Percentiles rank a stretch among this genome's conserved stretches.
These are phyloP conservation scores for Sweltsa coloradensis DNA, from an alignment of 1,140 invertebrate genomes.

Conservation along the genomic window DNA sequence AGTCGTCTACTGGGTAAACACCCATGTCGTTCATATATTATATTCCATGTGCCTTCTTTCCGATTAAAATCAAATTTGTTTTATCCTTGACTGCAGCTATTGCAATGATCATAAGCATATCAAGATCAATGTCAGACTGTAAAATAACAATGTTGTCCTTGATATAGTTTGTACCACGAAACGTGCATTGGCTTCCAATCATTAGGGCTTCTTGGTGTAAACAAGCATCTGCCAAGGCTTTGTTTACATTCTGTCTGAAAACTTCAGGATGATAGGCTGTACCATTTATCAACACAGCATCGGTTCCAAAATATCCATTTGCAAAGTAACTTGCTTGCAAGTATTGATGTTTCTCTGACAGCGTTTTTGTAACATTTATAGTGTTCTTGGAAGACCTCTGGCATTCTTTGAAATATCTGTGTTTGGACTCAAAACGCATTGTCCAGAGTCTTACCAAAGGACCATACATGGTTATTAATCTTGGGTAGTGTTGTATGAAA, in stretches of 20 bases:
- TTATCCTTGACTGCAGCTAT: background rate
- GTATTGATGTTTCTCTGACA: slow-evolving; percentile 4
- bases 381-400: slow-evolving; percentile 13
- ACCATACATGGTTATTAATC: slow-evolving; percentile 14
- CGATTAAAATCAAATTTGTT: background rate
- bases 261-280: background rate
- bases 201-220: background rate
- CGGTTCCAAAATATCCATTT: background rate
- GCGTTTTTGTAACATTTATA: slow-evolving; percentile 14
- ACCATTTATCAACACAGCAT: background rate
- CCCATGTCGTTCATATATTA: background rate
- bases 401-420: slow-evolving; percentile 17
- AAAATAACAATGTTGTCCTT: background rate
- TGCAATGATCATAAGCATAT: background rate
- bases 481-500: slow-evolving; percentile 8
- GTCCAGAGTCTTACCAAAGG: slow-evolving; percentile 14
- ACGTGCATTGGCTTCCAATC: background rate
- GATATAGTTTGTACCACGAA: background rate
- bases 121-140: background rate
- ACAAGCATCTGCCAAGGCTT: background rate
- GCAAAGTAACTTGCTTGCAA: background rate
- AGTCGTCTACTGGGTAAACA: background rate
- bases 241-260: background rate
- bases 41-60: background rate
- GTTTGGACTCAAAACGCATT: slow-evolving; percentile 16